Base-by-base conservation (phyloP, 2,113 vertebrate genomes). In the Cathartes aura region DNA sequence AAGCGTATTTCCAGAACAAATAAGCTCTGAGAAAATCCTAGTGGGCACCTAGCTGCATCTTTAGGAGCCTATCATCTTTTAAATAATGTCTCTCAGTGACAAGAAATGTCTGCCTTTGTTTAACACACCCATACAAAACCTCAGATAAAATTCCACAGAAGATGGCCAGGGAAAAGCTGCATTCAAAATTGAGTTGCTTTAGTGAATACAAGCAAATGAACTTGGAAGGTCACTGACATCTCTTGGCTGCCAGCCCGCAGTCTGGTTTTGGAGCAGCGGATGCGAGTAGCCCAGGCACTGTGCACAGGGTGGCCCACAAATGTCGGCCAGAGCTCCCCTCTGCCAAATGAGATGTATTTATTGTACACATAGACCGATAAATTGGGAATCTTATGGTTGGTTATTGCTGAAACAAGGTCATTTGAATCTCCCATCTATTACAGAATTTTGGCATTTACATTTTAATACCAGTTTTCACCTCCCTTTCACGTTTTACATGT, bases 361-460 rank as follows among this genome's bases (percentile, higher is more conserved):
- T 26, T 18, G 5, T 4, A 12, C 50, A 40, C 15, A 9, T 1
- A 5, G 64, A 32, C 26, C 2, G 0, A 9, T 1, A 19, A 62
- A 52, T 0, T 4, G 48, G 48, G 62, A 30, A 38, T 30, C 30
- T 1, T 8, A 2, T 7, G 66, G 74, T 2, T 48, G 34, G 17
- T 32, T 71, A 10, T 8, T 60, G 58, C 52, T 26, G 5, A 38
- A 76, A 79, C 1, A 3, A 45, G 71, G 91, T 62, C 59, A 36
- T 70, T 22, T 3, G 2, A 38, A 24, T 8, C 64, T 52, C 55
- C 72, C 26, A 18, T 63, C 75, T 68, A 85, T 17, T 47, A 52
- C 1, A 11, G 72, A 63, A 70, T 40, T 43, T 29, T 75, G 87
- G 59, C 80, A 62, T 83, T 89, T 78, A 64, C 53, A 70, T 38